phyloP scores from a whole-genome alignment of 2,113 vertebrate genomes.

The Aplodontia rufa region DNA sequence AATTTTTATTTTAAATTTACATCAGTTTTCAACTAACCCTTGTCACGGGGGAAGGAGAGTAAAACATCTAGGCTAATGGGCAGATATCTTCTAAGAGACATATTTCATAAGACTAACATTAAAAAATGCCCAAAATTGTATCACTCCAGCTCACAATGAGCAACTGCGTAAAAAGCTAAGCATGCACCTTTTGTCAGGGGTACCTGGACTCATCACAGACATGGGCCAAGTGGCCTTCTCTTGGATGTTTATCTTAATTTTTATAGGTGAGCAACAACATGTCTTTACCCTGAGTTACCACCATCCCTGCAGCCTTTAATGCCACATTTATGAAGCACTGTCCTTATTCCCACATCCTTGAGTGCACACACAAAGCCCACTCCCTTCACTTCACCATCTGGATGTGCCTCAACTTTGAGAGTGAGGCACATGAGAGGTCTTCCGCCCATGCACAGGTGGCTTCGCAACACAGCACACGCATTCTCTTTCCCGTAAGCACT shows the following conservation, averaged over 20 bases:
- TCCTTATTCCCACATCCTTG: neutral
- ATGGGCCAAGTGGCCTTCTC: neutral
- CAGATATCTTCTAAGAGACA: neutral
- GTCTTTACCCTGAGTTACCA: neutral
- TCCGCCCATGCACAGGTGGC: neutral
- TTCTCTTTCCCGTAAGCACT: neutral
- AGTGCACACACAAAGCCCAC: neutral
- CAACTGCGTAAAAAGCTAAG: neutral
- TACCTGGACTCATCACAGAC: neutral
- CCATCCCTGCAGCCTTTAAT: too few species aligned
- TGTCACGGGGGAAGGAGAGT: neutral
- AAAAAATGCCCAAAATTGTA: neutral
- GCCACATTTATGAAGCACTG: neutral
- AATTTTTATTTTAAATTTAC: constrained; percentile 8
- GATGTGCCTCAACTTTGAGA: neutral
- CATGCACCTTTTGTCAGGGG: neutral
- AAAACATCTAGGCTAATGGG: neutral
- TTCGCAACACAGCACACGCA: neutral
- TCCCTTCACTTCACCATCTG: neutral
- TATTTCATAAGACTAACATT: neutral
- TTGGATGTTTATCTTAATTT: neutral
- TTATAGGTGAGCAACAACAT: neutral
- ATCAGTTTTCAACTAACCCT: constrained; percentile 9
- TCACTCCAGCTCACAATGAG: neutral
- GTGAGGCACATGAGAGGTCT: neutral